phyloP scores from a whole-genome alignment of 1,140 invertebrate species.

The Parasteatoda tepidariorum region DNA sequence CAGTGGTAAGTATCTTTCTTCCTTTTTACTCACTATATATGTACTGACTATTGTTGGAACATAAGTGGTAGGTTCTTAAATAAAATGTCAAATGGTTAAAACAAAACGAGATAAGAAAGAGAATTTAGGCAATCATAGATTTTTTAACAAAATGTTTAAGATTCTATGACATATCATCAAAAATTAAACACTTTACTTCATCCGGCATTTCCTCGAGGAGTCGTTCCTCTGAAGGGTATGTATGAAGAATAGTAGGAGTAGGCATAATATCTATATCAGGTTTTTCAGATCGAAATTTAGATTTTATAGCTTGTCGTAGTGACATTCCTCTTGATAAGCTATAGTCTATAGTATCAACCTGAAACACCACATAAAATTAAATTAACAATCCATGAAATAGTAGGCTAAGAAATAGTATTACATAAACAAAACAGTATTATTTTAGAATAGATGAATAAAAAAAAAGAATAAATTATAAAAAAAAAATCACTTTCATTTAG shows the following conservation, averaged over 20 bases:
- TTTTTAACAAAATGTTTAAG: no score
- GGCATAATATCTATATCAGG: slow-evolving; percentile 51
- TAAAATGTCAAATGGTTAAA: no score
- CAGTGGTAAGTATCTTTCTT: no score
- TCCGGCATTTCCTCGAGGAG: slow-evolving; percentile 49
- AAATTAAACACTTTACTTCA: slow-evolving; percentile 27
- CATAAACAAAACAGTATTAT: neutral
- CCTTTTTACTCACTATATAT: no score
- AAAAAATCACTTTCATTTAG: neutral
- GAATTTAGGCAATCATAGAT: no score
- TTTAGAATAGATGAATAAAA: neutral
- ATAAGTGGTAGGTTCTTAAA: no score
- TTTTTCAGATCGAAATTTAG: slow-evolving; percentile 61
- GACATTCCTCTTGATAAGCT: slow-evolving; percentile 52
- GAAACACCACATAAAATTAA: neutral
- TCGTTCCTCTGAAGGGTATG: slow-evolving; percentile 44
- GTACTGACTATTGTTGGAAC: no score
- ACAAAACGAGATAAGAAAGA: no score
- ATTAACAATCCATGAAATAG: neutral
- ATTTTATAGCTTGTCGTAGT: slow-evolving; percentile 58
- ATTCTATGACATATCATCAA: no score
- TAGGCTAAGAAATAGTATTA: neutral
- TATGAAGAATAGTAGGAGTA: slow-evolving; percentile 24
- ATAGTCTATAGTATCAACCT: neutral
- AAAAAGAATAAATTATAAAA: neutral